Percentiles rank a stretch among this genome's conserved stretches.
phyloP scores from a whole-genome alignment of 2,888 invertebrate genomes.

The Helleia helle region DNA sequence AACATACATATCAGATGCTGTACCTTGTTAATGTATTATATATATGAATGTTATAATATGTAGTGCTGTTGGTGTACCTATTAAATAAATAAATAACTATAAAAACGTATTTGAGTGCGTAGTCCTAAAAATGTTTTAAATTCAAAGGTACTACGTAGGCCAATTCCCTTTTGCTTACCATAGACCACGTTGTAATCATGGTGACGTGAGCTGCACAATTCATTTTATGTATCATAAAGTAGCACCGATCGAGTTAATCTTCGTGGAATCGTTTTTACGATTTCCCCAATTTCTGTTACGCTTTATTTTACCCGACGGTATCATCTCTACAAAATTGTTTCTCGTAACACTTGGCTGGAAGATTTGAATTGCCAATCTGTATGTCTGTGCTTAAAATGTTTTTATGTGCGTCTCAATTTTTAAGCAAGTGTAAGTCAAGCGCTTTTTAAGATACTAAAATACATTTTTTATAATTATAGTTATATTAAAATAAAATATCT shows the following conservation, averaged over 20 bases:
- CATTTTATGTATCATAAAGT: conserved; percentile 18
- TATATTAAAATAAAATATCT: no score
- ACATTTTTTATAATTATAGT: no score
- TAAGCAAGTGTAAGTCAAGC: conserved; percentile 10
- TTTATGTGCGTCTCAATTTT: conserved; percentile 22
- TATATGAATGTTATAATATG: no score
- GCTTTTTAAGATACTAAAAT: conserved; percentile 1
- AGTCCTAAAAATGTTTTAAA: no score
- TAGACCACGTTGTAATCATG: conserved; percentile 7
- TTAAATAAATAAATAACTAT: no score
- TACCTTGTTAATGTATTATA: no score
- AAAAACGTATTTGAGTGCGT: no score
- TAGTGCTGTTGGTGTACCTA: no score
- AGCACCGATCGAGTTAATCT: conserved; percentile 56
- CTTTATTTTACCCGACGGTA: conserved; percentile 64
- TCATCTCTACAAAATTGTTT: conserved; percentile 65
- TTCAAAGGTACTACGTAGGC: no score
- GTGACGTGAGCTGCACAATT: conserved; percentile 13
- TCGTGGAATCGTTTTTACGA: conserved; percentile 60
- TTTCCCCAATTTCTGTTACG: conserved; percentile 56
- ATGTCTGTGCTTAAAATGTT: conserved; percentile 18
- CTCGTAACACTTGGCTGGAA: conserved; percentile 44
- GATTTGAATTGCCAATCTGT: conserved; percentile 30
- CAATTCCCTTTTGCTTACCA: no score
- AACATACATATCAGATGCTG: no score